Base-by-base conservation (phyloP, 2,113 vertebrate species). In the Hyla sarda region DNA sequence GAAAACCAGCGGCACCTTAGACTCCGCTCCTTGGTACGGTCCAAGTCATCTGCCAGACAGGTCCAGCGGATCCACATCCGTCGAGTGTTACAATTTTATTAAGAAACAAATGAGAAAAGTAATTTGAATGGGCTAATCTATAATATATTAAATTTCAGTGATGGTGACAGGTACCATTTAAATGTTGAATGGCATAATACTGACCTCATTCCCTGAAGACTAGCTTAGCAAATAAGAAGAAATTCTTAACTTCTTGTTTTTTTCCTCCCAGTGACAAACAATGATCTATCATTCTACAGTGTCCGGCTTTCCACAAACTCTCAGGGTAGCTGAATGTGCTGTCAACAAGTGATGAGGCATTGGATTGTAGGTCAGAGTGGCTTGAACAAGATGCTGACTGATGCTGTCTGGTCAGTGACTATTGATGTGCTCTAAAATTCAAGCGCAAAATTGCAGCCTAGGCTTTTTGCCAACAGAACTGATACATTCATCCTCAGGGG, bases 321-420 rank as follows among this genome's bases (percentile, higher is more conserved):
- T 37, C 5, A 17, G 10, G 19, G 11, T 78, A 37, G 13, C 76
- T 54, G 28, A 77, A 16, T 52, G n/a, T 32, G 25, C 45, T 82
- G 81, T 34, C 62, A 82, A 56, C 69, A 58, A 76, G 30, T 48
- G 34, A 84, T 47, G 45, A 72, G 48, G 28, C 65, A 73, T 34
- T 19, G 54, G 52, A 58, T 62, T 62, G 34, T 60, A 75, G 54
- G 73, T 84, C 56, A 62, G n/a, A 25, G 17, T 76, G 52, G 48
- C 34, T 60, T 47, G 23, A 83, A 58, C 50, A 58, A 84, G 82
- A 84, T 84, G 82, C 82, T 84, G 82, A 75, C 52, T 84, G 71
- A 84, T 84, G 82, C 71, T 84, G 82, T 76, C 82, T 84, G 54
- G 72, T 47, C 71, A 75, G 12, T 30, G n/a, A 25, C 76, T 58